Evolutionary conservation across 2,888 invertebrate genomes (phyloP).

Genomic region (Drosophila peninsularis): DNA sequence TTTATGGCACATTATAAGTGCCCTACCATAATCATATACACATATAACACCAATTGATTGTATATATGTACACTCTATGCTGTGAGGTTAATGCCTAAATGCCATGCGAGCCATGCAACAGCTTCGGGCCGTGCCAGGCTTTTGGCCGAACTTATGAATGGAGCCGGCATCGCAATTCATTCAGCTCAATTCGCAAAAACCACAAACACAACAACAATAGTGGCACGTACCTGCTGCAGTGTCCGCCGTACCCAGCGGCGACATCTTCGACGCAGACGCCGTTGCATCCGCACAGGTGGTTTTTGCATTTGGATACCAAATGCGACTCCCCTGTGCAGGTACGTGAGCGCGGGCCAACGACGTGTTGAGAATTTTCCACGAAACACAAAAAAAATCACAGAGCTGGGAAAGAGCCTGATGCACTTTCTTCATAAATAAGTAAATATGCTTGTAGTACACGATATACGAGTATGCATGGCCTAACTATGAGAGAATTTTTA

Average conservation of each 20-base stretch:
- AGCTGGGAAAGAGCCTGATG: conserved; percentile 51
- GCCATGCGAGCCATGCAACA: conserved; percentile 12
- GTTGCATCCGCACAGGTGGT: conserved; percentile 43
- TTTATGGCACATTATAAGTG: background rate
- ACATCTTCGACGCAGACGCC: conserved; percentile 33
- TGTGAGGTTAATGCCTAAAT: conserved; percentile 14
- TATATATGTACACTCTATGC: background rate
- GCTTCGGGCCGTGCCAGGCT: conserved; percentile 32
- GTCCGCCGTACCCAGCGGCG: conserved; percentile 44
- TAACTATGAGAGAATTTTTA: conserved; percentile 68
- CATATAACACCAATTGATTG: background rate
- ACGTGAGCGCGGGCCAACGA: conserved; percentile 50
- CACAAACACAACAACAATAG: conserved; percentile 3
- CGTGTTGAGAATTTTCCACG: conserved; percentile 67
- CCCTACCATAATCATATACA: background rate
- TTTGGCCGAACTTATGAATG: conserved; percentile 27
- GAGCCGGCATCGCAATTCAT: conserved; percentile 37
- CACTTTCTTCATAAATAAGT: conserved; percentile 61
- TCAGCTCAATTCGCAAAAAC: conserved; percentile 18
- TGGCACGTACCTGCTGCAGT: conserved; percentile 36
- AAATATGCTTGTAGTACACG: conserved; percentile 24
- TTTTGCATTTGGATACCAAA: conserved; percentile 31
- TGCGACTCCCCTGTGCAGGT: conserved; percentile 17
- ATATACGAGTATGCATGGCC: conserved; percentile 15
- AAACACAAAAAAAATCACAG: conserved; percentile 33